Percentiles rank a stretch among this genome's conserved stretches.
phyloP scores from a whole-genome alignment of 2,797 vertebrate genomes.

The Crenuchus spilurus region DNA sequence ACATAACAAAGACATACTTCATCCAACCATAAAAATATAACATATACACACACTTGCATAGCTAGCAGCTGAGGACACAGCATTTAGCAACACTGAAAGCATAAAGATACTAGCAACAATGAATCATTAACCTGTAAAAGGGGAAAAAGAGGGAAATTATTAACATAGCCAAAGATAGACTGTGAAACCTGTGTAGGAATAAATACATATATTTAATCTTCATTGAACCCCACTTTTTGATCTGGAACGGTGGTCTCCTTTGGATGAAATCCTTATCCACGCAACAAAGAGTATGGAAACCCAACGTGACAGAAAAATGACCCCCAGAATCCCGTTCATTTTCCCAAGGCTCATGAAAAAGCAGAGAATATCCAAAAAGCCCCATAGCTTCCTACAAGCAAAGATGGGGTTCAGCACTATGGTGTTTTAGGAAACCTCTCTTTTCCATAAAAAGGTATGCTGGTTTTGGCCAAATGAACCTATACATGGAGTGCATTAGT shows the following conservation, averaged over 20 bases:
- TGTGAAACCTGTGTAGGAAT: slow-evolving; percentile 9
- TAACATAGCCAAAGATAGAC: slow-evolving; percentile 32
- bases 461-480: slow-evolving; percentile 34
- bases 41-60: slow-evolving; percentile 55
- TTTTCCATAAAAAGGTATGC: slow-evolving; percentile 38
- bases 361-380: slow-evolving; percentile 45
- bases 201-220: slow-evolving; percentile 1
- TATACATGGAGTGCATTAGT: not conserved
- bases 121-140: slow-evolving; percentile 21
- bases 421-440: slow-evolving; percentile 28
- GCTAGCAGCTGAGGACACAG: slow-evolving; percentile 58
- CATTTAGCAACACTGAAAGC: slow-evolving; percentile 76
- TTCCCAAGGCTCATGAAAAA: slow-evolving; percentile 49
- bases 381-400: slow-evolving; percentile 39
- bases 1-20: slow-evolving; percentile 41
- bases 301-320: no score
- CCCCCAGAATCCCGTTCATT: slow-evolving; percentile 22
- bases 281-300: not conserved
- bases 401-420: slow-evolving; percentile 20
- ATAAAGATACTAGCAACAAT: slow-evolving; percentile 58
- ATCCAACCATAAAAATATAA: slow-evolving; percentile 23
- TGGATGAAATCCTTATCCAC: not conserved
- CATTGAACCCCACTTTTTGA: not conserved
- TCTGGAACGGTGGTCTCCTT: not conserved
- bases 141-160: slow-evolving; percentile 37